phyloP scores from a whole-genome alignment of 2,113 vertebrate genomes.

The Psilopogon haemacephalus region DNA sequence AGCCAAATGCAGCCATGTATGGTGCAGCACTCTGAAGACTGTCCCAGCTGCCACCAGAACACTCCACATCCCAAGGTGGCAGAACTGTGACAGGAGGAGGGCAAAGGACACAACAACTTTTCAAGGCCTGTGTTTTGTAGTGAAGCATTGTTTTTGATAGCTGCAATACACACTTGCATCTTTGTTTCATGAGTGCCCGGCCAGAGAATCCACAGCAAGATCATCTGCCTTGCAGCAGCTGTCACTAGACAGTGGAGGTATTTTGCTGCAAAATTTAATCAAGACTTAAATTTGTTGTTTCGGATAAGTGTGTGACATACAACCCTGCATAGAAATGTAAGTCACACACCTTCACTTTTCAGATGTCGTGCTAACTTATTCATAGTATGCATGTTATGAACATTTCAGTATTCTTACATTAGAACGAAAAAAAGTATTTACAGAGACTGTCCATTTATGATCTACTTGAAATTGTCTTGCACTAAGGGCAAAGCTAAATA shows the following conservation, averaged over 20 bases:
- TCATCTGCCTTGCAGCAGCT: background rate
- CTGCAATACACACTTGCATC: background rate
- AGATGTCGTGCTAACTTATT: background rate
- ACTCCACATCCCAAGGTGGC: background rate
- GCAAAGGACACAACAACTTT: background rate
- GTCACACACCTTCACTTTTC: background rate
- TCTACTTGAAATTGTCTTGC: background rate
- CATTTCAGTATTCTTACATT: background rate
- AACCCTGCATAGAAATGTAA: background rate
- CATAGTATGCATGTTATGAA: background rate
- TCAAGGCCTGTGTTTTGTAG: background rate
- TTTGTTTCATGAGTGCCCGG: background rate
- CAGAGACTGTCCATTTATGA: background rate
- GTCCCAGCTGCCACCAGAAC: background rate
- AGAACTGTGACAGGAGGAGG: background rate
- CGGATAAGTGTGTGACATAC: background rate
- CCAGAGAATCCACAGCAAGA: background rate
- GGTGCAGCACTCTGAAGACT: background rate
- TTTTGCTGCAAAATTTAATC: background rate
- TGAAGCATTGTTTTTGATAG: background rate
- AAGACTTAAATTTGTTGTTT: background rate
- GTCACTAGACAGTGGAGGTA: accelerated
- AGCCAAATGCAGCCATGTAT: accelerated
- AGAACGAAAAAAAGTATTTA: background rate
- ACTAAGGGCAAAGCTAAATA: background rate